phyloP scores from a whole-genome alignment of 1,140 invertebrate species.

The Metaphire vulgaris region DNA sequence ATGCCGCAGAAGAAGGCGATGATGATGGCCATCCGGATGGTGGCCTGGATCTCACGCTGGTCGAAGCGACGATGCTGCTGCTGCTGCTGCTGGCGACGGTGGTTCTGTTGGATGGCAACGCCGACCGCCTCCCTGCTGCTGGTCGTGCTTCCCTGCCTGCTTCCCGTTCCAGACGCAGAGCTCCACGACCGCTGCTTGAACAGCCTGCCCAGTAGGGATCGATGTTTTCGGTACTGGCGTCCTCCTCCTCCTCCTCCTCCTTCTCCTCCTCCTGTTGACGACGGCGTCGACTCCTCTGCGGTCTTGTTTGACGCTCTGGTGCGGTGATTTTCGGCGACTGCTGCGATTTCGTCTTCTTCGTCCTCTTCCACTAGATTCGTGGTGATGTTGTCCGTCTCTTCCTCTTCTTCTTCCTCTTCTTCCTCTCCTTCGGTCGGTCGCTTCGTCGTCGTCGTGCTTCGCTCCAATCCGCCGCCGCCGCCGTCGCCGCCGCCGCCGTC shows the following conservation, averaged over 20 bases:
- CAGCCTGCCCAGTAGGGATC: neutral
- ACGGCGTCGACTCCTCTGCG: neutral
- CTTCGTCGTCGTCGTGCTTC: neutral
- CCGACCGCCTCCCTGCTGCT: neutral
- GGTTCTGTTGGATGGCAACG: neutral
- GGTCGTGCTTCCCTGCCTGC: neutral
- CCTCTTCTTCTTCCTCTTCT: neutral
- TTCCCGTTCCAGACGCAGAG: neutral
- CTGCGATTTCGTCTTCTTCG: too few species aligned
- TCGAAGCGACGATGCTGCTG: conserved; percentile 16
- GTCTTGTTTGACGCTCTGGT: too few species aligned
- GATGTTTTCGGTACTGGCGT: neutral
- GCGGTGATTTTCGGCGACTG: too few species aligned
- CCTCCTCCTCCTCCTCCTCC: neutral
- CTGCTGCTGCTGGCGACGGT: neutral
- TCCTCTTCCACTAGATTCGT: too few species aligned
- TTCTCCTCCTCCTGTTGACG: neutral
- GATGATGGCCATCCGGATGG: conserved; percentile 33
- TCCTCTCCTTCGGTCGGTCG: neutral
- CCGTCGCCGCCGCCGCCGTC: neutral
- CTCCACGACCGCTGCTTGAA: neutral
- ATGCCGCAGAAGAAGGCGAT: conserved; percentile 31
- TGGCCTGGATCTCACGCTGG: conserved; percentile 31
- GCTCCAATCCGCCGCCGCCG: too few species aligned
- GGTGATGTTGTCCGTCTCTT: too few species aligned